A percentile compares a stretch with the other conserved stretches of the same genome.
phyloP scores from a whole-genome alignment of 2,113 vertebrate genomes.

The Nycticryphes semicollaris region DNA sequence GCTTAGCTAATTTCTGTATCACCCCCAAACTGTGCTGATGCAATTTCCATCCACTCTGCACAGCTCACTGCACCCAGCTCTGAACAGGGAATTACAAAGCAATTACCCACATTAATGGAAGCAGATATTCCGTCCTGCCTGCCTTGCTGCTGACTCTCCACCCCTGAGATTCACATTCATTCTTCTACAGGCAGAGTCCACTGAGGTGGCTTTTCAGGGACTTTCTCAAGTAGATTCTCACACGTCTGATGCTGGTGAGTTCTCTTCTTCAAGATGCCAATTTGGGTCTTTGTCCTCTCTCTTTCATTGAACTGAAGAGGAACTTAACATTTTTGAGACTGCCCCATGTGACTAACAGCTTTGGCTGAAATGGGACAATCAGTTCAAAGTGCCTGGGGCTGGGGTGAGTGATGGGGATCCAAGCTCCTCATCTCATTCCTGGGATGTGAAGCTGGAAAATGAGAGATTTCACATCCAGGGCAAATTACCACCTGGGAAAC shows the following conservation, averaged over 20 bases:
- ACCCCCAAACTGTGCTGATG: not conserved
- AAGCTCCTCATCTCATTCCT: not conserved
- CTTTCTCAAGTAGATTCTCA: not conserved
- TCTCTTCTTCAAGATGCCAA: not conserved
- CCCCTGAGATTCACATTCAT: not conserved
- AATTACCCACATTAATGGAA: not conserved
- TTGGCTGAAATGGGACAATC: not conserved
- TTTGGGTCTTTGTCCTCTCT: not conserved
- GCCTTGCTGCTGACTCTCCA: not conserved
- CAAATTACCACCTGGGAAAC: not conserved
- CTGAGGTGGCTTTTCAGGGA: not conserved
- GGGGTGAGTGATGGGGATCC: not conserved
- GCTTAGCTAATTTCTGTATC: not conserved
- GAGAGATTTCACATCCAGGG: not conserved
- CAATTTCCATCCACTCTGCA: not conserved
- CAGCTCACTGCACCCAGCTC: constrained; percentile 1
- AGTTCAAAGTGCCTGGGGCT: not conserved
- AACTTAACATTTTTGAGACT: not conserved
- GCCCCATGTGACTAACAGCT: not conserved
- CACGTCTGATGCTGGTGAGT: not conserved
- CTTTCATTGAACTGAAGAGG: not conserved
- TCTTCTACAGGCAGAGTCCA: not conserved
- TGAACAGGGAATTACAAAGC: constrained; percentile 29
- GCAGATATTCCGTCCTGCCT: not conserved
- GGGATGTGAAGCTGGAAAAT: not conserved